Conservation (phyloP, 2,113 vertebrate genomes). For the Oryzias javanicus region DNA sequence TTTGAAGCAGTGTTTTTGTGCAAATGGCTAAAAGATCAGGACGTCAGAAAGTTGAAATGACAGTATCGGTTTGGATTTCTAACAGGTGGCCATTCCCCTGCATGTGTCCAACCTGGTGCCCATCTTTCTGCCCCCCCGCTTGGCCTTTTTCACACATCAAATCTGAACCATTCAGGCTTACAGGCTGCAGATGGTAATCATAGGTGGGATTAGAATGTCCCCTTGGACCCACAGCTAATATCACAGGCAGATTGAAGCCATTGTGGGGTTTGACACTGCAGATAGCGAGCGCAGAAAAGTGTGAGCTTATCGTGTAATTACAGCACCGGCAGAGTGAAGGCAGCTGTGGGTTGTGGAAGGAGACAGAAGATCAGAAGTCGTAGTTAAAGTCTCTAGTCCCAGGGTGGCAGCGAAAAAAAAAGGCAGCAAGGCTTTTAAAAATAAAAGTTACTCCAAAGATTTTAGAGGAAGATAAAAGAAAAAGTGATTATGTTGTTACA, state of each 20-base stretch:
- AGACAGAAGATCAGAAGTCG: conserved; percentile 54
- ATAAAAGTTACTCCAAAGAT: not conserved
- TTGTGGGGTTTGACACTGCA: conserved; percentile 33
- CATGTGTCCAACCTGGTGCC: conserved; percentile 20
- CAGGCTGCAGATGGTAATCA: conserved; percentile 47
- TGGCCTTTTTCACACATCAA: conserved; percentile 49
- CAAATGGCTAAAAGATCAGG: too few species aligned
- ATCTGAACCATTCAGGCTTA: conserved; percentile 27
- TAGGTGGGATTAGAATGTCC: conserved; percentile 52
- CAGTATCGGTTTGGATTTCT: conserved; percentile 6
- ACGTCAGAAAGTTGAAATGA: too few species aligned
- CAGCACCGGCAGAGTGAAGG: conserved; percentile 33
- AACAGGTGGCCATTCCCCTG: conserved; percentile 18
- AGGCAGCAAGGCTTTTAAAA: conserved; percentile 1
- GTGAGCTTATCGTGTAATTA: conserved; percentile 59
- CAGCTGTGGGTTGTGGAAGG: conserved; percentile 34
- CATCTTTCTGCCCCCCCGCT: conserved; percentile 9
- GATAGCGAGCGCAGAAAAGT: conserved; percentile 45
- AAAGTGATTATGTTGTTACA: too few species aligned
- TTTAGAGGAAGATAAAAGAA: not conserved
- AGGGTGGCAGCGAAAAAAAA: conserved; percentile 2
- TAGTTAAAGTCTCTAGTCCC: conserved; percentile 33
- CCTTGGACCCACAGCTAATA: conserved; percentile 56
- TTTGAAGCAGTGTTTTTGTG: too few species aligned
- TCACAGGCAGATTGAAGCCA: conserved; percentile 43